These are phyloP conservation scores for Equus przewalskii DNA, from an alignment of 2,113 vertebrate species.

Conservation along the genomic window DNA sequence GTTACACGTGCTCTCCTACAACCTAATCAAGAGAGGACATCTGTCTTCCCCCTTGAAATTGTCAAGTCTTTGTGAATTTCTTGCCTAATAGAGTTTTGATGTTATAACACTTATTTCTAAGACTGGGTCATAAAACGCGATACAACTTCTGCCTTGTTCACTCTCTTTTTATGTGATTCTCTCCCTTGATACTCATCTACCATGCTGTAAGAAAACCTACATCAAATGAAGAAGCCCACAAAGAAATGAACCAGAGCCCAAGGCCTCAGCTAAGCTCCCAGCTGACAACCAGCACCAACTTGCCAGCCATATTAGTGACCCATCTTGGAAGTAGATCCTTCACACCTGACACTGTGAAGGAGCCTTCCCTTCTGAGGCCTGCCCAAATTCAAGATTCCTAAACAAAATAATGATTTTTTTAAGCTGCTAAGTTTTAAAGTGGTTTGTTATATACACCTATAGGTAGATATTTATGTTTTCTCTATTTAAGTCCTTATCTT, in stretches of 20 bases:
- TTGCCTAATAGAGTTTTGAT: not conserved
- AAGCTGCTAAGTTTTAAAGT: not conserved
- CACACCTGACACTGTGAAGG: not conserved
- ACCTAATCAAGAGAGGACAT: not conserved
- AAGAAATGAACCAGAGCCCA: not conserved
- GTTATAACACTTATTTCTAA: not conserved
- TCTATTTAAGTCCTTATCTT: not conserved
- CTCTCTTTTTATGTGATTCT: not conserved
- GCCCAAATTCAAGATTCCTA: not conserved
- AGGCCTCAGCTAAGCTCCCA: not conserved
- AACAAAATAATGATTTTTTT: not conserved
- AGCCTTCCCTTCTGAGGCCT: not conserved
- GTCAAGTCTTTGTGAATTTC: not conserved
- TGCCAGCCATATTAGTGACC: not conserved
- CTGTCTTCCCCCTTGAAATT: not conserved
- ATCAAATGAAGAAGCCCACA: not conserved
- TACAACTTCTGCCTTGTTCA: slow-evolving; percentile 10
- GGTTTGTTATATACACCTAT: not conserved
- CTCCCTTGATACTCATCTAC: not conserved
- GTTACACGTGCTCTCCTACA: not conserved
- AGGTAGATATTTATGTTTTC: not conserved
- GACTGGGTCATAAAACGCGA: not conserved
- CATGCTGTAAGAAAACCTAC: not conserved
- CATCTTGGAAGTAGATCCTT: not conserved
- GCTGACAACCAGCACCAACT: not conserved